These are phyloP conservation scores for Macrochelys suwanniensis DNA, from an alignment of 2,797 vertebrate species.

Conservation along the genomic window DNA sequence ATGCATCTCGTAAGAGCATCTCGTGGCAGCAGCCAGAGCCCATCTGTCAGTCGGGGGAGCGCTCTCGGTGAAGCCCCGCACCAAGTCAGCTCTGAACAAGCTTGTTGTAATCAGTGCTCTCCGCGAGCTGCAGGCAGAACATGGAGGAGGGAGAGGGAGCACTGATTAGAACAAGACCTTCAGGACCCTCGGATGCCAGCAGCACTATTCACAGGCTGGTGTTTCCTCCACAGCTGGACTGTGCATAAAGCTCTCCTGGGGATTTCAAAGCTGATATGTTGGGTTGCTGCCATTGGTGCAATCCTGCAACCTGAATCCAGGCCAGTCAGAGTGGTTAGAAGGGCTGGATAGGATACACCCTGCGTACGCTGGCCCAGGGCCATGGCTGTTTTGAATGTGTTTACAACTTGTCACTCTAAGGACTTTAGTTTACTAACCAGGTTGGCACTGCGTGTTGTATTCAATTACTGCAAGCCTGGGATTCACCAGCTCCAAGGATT, in stretches of 20 bases:
- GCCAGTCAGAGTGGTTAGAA: neutral
- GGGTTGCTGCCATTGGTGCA: neutral
- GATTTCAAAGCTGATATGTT: neutral
- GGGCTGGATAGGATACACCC: neutral
- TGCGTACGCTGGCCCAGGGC: neutral
- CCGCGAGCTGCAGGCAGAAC: neutral
- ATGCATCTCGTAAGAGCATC: neutral
- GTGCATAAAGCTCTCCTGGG: constrained; percentile 9
- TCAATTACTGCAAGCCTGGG: constrained; percentile 46
- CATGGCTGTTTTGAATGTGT: constrained; percentile 32
- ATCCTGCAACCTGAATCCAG: neutral
- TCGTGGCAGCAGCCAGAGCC: constrained; percentile 4
- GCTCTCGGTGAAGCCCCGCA: neutral
- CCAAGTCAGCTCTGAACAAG: neutral
- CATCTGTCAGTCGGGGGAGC: neutral
- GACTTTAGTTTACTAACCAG: constrained; percentile 53
- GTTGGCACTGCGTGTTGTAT: constrained; percentile 43
- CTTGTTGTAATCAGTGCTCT: neutral
- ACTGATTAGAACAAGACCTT: neutral
- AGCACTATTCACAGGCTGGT: neutral
- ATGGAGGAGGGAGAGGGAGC: neutral
- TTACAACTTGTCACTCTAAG: constrained; percentile 58
- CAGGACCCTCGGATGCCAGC: neutral
- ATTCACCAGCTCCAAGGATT: constrained; percentile 38
- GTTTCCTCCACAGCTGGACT: neutral